phyloP scores from a whole-genome alignment of 2,113 vertebrate genomes.

The Megaleporinus macrocephalus region DNA sequence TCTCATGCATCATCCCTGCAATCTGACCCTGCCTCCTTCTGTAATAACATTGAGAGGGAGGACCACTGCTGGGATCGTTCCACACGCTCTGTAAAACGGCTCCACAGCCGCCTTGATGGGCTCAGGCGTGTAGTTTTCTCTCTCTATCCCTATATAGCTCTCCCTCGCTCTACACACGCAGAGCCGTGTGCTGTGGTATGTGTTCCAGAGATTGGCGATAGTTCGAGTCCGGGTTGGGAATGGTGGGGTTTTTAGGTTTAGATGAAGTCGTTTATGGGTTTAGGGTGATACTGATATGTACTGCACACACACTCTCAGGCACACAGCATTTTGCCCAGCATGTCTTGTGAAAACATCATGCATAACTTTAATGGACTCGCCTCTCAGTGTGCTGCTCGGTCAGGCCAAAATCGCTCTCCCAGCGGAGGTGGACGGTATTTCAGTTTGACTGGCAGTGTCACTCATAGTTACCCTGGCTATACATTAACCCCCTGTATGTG shows the following conservation, averaged over 20 bases:
- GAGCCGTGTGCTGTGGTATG: background rate
- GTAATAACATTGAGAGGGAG: conserved; percentile 89
- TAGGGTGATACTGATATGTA: background rate
- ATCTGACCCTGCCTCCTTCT: conserved; percentile 91
- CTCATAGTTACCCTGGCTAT: conserved; percentile 43
- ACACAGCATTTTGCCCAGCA: conserved; percentile 41
- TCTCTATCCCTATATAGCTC: background rate
- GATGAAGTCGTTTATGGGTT: conserved; percentile 13
- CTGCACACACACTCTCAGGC: background rate
- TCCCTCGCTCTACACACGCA: background rate
- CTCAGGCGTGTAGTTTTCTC: conserved; percentile 16
- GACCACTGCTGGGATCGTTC: conserved; percentile 89
- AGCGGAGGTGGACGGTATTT: conserved; percentile 53
- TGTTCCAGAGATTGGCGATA: conserved; percentile 8
- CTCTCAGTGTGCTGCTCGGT: conserved; percentile 39
- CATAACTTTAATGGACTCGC: conserved; percentile 54
- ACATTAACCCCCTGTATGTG: conserved; percentile 43
- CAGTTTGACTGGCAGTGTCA: conserved; percentile 64
- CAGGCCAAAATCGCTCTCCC: conserved; percentile 31
- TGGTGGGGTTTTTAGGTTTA: background rate
- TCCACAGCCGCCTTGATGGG: conserved; percentile 71
- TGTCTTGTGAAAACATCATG: conserved; percentile 54
- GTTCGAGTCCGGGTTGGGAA: background rate
- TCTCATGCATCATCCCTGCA: conserved; percentile 91
- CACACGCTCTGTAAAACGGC: conserved; percentile 83